Conservation (phyloP, 2,113 vertebrate genomes). For the Ictalurus furcatus region DNA sequence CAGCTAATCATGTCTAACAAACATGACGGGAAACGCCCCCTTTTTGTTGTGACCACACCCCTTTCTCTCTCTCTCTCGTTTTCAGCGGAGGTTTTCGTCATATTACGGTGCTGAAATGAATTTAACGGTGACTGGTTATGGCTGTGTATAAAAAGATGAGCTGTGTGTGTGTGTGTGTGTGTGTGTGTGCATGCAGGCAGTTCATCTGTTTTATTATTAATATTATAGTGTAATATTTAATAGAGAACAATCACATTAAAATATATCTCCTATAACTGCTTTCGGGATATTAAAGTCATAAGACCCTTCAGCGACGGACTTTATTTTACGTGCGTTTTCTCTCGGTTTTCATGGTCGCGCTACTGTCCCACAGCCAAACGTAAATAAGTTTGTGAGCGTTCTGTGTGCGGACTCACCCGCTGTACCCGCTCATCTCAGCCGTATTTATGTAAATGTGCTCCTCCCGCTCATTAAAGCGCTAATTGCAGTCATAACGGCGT, state of each 20-base stretch:
- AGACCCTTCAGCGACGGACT: neutral
- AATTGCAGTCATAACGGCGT: conserved; percentile 17
- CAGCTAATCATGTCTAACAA: neutral
- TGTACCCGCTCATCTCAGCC: neutral
- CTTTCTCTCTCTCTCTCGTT: neutral
- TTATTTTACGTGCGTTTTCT: neutral
- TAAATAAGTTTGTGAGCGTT: neutral
- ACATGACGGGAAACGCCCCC: neutral
- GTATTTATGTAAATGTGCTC: neutral
- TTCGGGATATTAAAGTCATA: neutral
- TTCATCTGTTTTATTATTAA: conserved; percentile 4
- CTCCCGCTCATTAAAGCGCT: conserved; percentile 11
- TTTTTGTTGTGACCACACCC: neutral
- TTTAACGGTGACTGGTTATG: neutral
- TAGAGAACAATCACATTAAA: conserved; percentile 9
- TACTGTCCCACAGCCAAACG: neutral
- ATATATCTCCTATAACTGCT: neutral
- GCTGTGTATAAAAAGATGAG: neutral
- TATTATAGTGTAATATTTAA: conserved; percentile 6
- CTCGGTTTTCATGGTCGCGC: neutral
- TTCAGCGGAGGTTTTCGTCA: neutral
- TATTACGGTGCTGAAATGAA: neutral
- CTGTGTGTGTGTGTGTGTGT: neutral
- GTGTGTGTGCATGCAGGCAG: neutral
- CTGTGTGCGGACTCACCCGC: neutral